A percentile compares a stretch with the other conserved stretches of the same genome.
Evolutionary conservation across 2,888 invertebrate genomes (phyloP).

Genomic region (Cabera pusaria): DNA sequence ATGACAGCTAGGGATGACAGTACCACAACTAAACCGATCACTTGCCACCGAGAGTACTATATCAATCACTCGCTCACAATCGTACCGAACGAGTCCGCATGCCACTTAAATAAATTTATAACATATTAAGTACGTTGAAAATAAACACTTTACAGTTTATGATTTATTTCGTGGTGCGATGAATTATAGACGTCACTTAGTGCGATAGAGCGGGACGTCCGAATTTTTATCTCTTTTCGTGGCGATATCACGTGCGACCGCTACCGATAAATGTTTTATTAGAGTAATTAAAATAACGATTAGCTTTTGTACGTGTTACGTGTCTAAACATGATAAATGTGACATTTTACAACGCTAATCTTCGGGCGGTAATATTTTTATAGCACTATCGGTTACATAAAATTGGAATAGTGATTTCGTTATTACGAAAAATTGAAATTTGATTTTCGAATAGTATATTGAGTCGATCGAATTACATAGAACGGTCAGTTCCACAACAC

Average conservation of each 20-base stretch:
- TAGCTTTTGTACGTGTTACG: constrained; percentile 64
- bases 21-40: constrained; percentile 66
- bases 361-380: constrained; percentile 53
- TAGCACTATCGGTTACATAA: constrained; percentile 48
- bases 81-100: constrained; percentile 56
- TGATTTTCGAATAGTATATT: constrained; percentile 24
- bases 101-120: constrained; percentile 83
- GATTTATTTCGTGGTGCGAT: constrained; percentile 78
- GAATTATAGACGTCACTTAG: constrained; percentile 75
- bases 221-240: constrained; percentile 63
- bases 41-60: constrained; percentile 67
- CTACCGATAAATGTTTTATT: constrained; percentile 79
- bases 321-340: constrained; percentile 69
- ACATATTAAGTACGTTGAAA: constrained; percentile 81
- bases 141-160: constrained; percentile 81
- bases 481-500: constrained; percentile 74
- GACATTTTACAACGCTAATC: constrained; percentile 64
- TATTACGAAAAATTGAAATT: constrained; percentile 32
- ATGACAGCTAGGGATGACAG: constrained; percentile 57
- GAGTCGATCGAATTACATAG: constrained; percentile 54
- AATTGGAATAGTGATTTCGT: constrained; percentile 48
- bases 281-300: constrained; percentile 76
- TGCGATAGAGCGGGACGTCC: constrained; percentile 62
- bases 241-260: constrained; percentile 72
- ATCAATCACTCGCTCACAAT: constrained; percentile 78